Percentiles rank a stretch among this genome's conserved stretches.
Conservation (phyloP, 1,140 invertebrate species). For the Phocides pigmalion region DNA sequence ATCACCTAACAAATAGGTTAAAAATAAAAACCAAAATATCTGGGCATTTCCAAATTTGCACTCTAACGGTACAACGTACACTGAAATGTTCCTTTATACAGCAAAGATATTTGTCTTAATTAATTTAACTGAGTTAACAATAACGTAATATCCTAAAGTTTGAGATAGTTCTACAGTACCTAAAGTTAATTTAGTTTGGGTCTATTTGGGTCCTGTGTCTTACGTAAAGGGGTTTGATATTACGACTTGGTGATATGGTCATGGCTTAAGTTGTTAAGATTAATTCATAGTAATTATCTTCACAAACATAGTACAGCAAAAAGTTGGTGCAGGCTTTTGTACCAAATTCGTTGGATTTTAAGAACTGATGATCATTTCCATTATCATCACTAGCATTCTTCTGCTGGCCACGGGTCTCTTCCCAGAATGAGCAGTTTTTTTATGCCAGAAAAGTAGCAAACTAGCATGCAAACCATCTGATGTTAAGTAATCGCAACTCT, state of each 20-base stretch:
- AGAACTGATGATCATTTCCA: too few species aligned
- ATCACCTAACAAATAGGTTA: too few species aligned
- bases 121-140: constrained; percentile 36
- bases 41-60: background rate
- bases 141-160: constrained; percentile 27
- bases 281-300: background rate
- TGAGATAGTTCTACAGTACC: constrained; percentile 13
- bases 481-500: too few species aligned
- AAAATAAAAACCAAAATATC: too few species aligned
- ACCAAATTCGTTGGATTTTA: too few species aligned
- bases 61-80: background rate
- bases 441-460: too few species aligned
- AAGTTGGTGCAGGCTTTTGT: background rate
- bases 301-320: background rate
- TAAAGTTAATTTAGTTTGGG: constrained; percentile 33
- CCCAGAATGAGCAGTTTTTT: too few species aligned
- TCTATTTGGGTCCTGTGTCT: constrained; percentile 13
- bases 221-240: constrained; percentile 5
- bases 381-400: too few species aligned
- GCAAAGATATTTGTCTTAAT: constrained; percentile 34
- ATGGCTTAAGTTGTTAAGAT: background rate
- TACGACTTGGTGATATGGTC: constrained; percentile 12
- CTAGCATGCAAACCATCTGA: too few species aligned
- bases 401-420: too few species aligned
- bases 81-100: background rate